Evolutionary conservation across 2,888 invertebrate species (phyloP), one percentile per base, ranked within the genome.

Genomic region (Monoplex corrugatus): DNA sequence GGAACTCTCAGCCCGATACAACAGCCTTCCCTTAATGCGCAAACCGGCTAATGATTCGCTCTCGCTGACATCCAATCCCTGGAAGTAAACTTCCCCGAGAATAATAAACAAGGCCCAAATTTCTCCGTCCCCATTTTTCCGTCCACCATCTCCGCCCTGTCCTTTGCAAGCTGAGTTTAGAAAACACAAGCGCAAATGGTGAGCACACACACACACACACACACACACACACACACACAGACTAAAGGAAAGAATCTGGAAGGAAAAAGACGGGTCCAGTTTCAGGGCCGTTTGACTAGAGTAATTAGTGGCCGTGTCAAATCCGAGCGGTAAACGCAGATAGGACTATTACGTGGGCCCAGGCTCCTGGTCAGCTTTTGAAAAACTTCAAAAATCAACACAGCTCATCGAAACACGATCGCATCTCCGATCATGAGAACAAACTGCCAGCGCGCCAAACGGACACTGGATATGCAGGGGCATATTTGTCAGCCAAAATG

Each of bases 351-450:
- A 82, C 82, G 44, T 44, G 23, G 28, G 23, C 44, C 28, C 32
- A 28, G 43, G 82, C 82, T 32, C 23, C 43, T 43, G 44, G 44
- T 43, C 44, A 44, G 44, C 44, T n/a, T 82, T 82, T 28, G 44
- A 23, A 44, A 43, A 82, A 43, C 32, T 43, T 86, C 72, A 68
- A 86, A 44, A 68, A 86, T 86, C 86, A 86, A 86, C 86, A 86
- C 86, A 72, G 86, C 86, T 86, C 86, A 86, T 86, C 86, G 86
- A 86, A 68, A 86, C n/a, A 16, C n/a, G 86, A 86, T 63, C 86
- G 68, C 63, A 86, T 43, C 32, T 32, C 28, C 43, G 86, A 57
- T 86, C 43, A 72, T 19, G 43, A n/a, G 84, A 50, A 38, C 84
- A 84, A 84, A 84, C 84, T 50, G 19, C 32, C 35, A 38, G 78